Percentiles rank a stretch among this genome's conserved stretches.
phyloP scores from a whole-genome alignment of 2,888 invertebrate species.

The Bursaphelenchus okinawaensis region DNA sequence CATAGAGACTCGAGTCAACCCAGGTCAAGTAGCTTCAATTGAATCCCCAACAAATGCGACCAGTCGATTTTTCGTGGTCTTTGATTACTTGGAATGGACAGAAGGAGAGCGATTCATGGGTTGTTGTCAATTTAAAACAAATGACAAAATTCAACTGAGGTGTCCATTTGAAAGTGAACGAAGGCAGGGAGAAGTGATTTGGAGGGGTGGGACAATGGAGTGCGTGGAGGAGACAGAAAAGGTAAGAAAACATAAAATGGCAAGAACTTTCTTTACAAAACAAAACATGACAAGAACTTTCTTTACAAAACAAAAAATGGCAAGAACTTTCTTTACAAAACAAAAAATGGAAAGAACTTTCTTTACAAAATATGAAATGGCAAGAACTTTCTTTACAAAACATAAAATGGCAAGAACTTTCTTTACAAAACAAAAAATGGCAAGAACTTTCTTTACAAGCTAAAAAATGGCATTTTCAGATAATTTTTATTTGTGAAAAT shows the following conservation, averaged over 20 bases:
- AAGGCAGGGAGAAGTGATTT: neutral
- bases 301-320: too few species aligned
- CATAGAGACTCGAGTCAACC: conserved; percentile 34
- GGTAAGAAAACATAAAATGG: neutral
- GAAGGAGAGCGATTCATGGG: conserved; percentile 25
- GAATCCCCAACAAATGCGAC: conserved; percentile 34
- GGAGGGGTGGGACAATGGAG: conserved; percentile 12
- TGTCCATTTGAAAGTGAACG: conserved; percentile 20
- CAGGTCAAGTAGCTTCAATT: conserved; percentile 39
- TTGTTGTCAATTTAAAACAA: conserved; percentile 15
- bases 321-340: too few species aligned
- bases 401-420: neutral
- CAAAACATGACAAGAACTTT: too few species aligned
- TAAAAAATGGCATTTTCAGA: too few species aligned
- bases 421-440: too few species aligned
- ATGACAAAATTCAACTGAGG: conserved; percentile 14
- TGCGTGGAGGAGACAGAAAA: conserved; percentile 19
- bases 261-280: too few species aligned
- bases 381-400: too few species aligned
- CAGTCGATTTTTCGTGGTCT: conserved; percentile 27
- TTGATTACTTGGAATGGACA: conserved; percentile 25
- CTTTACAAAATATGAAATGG: neutral
- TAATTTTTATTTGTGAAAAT: conserved; percentile 50
- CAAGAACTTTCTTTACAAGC: too few species aligned
- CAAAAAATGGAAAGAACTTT: too few species aligned